Base-by-base conservation (phyloP, 2,888 invertebrate species). In the Cryptocephalus moraei region DNA sequence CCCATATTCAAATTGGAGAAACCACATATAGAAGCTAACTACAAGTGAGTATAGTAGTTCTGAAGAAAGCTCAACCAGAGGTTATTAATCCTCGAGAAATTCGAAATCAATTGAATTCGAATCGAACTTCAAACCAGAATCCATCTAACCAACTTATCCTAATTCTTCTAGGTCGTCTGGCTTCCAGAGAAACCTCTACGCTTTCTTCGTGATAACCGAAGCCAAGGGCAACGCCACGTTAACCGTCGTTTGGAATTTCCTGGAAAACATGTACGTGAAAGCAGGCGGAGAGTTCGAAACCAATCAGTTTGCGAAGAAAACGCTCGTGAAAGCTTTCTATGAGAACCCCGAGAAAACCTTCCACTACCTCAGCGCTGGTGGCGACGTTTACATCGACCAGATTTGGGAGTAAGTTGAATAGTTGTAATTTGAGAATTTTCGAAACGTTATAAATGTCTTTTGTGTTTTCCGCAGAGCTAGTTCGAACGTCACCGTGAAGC, bases 301-400 rank as follows among this genome's bases (percentile, higher is more conserved):
- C 46, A 57, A 54, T 2, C 65, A 70, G 1, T 61, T 64, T 9
- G 60, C 65, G 0, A 75, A 75, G 47, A 66, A 72, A 34, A 64
- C 78, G 1, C 69, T 70, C 32, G 61, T 73, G 13, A 68, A 70
- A 33, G 61, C 73, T 1, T 78, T 73, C 58, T 79, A 76, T 41
- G 53, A 69, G 31, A 82, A 82, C 62, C 78, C 78, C 0, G 68
- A 72, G 12, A 71, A 71, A 50, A 67, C 64, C 9, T 78, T 75
- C 50, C 67, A 73, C 13, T 67, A 73, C 44, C 42, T 82, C 3
- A 65, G 73, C 34, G 52, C 73, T 1, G 80, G 80, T 0, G 75
- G 76, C 8, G 74, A 77, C 47, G 61, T 81, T 4, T 73, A 76
- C 53, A 68, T 81, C 8, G 77, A 82, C 57, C 71, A 69, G 43